Evolutionary conservation across 2,888 invertebrate genomes (phyloP).

Genomic region (Lepidocyrtinus sp.): DNA sequence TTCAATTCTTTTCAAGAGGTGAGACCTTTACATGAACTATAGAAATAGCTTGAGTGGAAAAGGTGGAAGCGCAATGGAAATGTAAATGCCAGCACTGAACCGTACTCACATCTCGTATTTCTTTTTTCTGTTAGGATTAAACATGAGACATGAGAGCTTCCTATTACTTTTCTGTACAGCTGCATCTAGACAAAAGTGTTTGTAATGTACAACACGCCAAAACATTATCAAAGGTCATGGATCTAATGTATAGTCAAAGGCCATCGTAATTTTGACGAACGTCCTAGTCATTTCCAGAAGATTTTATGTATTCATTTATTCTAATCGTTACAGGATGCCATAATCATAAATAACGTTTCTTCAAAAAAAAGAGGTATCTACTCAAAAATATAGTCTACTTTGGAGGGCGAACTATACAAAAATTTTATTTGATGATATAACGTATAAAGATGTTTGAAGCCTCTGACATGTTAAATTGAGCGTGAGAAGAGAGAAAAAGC

Average conservation of each 20-base stretch:
- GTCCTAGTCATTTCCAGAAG: conserved; percentile 1
- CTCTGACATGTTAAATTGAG: conserved; percentile 2
- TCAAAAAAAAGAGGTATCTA: too few species aligned
- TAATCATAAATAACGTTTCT: conserved; percentile 33
- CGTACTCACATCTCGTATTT: not conserved
- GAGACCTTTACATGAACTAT: too few species aligned
- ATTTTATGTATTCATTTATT: conserved; percentile 41
- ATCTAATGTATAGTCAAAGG: conserved; percentile 4
- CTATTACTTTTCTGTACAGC: too few species aligned
- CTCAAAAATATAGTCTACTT: too few species aligned
- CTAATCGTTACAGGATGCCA: conserved; percentile 29
- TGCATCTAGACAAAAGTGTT: too few species aligned
- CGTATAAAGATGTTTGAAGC: not conserved
- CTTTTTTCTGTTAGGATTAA: not conserved
- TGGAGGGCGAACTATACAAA: too few species aligned
- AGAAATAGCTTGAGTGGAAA: too few species aligned
- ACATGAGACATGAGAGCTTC: too few species aligned
- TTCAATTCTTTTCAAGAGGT: too few species aligned
- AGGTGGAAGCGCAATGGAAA: too few species aligned
- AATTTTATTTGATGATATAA: not conserved
- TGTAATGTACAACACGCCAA: too few species aligned
- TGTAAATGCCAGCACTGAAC: not conserved
- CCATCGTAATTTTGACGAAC: conserved; percentile 16
- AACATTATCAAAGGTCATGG: conserved; percentile 44
- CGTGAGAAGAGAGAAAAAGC: not conserved